Conservation (phyloP, 2,113 vertebrate genomes). For the Oreotragus oreotragus region DNA sequence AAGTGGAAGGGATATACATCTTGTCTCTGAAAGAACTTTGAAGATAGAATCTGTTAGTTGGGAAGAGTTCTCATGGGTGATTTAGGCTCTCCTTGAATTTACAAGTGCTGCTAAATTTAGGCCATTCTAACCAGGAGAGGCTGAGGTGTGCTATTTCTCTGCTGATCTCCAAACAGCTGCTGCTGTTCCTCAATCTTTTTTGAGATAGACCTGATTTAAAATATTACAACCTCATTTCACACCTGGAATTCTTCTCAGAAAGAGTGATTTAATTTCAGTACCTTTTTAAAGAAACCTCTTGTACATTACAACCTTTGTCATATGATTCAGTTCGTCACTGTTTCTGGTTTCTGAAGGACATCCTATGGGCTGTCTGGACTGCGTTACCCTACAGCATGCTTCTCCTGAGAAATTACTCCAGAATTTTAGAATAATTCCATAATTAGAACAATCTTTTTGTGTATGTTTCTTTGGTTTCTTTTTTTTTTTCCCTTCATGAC, state of each 20-base stretch:
- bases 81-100: background rate
- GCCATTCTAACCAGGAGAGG: background rate
- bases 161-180: background rate
- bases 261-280: background rate
- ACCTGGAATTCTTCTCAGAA: background rate
- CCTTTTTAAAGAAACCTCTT: background rate
- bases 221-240: background rate
- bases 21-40: background rate
- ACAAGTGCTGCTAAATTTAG: slow-evolving; percentile 37
- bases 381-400: background rate
- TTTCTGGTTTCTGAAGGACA: background rate
- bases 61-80: background rate
- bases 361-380: background rate
- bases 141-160: background rate
- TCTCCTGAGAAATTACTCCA: background rate
- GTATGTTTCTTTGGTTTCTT: background rate
- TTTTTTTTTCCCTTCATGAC: background rate
- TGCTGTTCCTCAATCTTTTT: background rate
- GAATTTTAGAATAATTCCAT: background rate
- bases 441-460: background rate
- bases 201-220: slow-evolving; percentile 18
- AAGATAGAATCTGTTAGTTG: background rate
- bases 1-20: background rate
- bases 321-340: background rate
- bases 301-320: background rate